A percentile compares a stretch with the other conserved stretches of the same genome.
Evolutionary conservation across 2,113 vertebrate genomes (phyloP).

Genomic region (Antigone vipio): DNA sequence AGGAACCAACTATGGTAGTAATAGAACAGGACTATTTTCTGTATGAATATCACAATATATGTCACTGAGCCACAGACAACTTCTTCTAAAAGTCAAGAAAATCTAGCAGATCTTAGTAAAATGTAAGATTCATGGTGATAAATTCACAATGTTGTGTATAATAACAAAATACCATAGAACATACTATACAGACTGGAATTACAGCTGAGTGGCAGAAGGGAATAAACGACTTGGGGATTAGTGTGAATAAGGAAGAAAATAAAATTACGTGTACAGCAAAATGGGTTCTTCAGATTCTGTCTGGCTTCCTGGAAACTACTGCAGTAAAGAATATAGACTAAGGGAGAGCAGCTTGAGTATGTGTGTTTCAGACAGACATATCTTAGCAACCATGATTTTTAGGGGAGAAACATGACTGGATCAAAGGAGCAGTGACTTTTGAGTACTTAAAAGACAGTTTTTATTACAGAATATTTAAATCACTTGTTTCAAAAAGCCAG

Average conservation of each 20-base stretch:
- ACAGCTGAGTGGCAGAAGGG: neutral
- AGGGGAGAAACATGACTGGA: neutral
- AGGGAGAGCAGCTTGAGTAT: neutral
- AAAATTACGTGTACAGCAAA: neutral
- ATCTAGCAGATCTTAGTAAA: neutral
- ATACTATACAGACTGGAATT: neutral
- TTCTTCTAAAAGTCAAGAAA: neutral
- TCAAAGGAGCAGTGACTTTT: neutral
- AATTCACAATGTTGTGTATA: neutral
- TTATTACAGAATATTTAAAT: neutral
- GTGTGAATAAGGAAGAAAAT: neutral
- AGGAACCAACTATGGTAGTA: neutral
- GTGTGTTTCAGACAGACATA: neutral
- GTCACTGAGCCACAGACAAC: neutral
- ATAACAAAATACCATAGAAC: neutral
- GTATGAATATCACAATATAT: neutral
- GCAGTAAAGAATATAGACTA: neutral
- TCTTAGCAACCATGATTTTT: neutral
- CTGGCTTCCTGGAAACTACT: neutral
- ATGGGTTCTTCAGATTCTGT: neutral
- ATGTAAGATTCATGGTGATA: neutral
- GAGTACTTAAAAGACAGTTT: neutral
- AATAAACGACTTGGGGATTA: neutral
- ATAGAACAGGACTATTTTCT: neutral
- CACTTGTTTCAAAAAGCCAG: neutral